Evolutionary conservation across 1,140 invertebrate species (phyloP), one percentile per base, ranked within the genome.

Genomic region (Globodera ellingtonae): DNA sequence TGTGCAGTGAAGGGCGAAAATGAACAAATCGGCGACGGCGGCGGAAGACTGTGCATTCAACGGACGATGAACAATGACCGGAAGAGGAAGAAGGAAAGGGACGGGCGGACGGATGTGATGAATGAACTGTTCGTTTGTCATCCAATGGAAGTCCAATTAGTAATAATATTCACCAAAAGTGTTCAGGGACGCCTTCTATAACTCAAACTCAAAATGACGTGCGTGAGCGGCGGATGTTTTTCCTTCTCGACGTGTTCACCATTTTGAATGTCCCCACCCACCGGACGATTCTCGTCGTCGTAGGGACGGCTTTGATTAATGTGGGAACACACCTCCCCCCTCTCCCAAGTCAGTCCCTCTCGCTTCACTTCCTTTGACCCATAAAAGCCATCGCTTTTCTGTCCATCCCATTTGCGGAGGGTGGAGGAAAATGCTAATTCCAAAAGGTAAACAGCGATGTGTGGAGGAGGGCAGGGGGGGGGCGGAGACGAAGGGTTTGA

Each of bases 301-400:
- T 18, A 62, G 56, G 56, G 18, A 62, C 10, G 56, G 0, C 13
- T 62, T 62, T 62, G 56, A 62, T 62, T 62, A 62, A 62, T 62
- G 56, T 62, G 56, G 56, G 56, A 62, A 62, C 56, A 62, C 1
- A 10, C 56, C 15, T 62, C 56, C 56, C 56, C 1, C 56, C 56
- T 18, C 56, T 6, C 10, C 56, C 13, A 62, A 62, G 10, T 18
- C 56, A 62, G 56, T 62, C 13, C 15, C 56, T 62, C 56, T 62
- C 56, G 56, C 56, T 62, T 62, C 56, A 52, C 52, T 52, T 52
- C 9, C 52, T 52, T 52, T 52, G 56, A 62, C 56, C 56, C 56
- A 62, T 62, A 62, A 62, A 62, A 62, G 56, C 56, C 56, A 62
- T 62, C 56, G 56, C 56, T 62, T 62, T 62, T 62, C 56, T 62